Percentiles rank a stretch among this genome's conserved stretches.
phyloP scores from a whole-genome alignment of 2,888 invertebrate genomes.

The Lasioglossum marginatum region DNA sequence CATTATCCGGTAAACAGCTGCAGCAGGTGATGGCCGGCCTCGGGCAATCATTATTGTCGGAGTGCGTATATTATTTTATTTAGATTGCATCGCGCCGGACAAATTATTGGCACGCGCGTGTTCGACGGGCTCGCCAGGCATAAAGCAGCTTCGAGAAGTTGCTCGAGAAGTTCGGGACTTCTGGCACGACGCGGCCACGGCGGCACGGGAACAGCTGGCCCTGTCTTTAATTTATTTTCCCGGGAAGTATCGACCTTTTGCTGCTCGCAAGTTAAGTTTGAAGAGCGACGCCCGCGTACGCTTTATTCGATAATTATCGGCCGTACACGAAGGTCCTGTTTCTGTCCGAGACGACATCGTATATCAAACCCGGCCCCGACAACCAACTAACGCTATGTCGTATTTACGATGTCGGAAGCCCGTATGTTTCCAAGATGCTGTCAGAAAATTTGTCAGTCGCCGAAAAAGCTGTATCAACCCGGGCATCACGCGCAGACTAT shows the following conservation, averaged over 20 bases:
- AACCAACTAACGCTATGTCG: not conserved
- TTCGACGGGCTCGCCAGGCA: constrained; percentile 28
- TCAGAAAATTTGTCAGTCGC: not conserved
- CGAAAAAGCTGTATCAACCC: not conserved
- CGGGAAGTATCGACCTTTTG: constrained; percentile 18
- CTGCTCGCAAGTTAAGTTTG: constrained; percentile 3
- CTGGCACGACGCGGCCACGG: not conserved
- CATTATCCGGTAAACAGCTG: constrained; percentile 60
- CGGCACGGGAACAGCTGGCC: constrained; percentile 42
- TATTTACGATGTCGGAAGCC: not conserved
- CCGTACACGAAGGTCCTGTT: not conserved
- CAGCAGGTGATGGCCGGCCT: constrained; percentile 56
- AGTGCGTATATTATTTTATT: constrained; percentile 62
- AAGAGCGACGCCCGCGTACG: constrained; percentile 18
- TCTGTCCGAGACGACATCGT: no score
- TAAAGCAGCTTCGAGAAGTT: constrained; percentile 33
- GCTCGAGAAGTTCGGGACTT: not conserved
- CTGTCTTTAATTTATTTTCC: constrained; percentile 20
- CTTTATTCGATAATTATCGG: constrained; percentile 23
- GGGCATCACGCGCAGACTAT: not conserved
- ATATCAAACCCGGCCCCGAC: not conserved
- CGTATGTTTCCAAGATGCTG: not conserved
- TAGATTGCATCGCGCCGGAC: constrained; percentile 57
- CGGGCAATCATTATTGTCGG: constrained; percentile 54
- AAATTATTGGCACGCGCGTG: constrained; percentile 57